Conservation (phyloP, 2,797 vertebrate species). For the Pelodytes ibericus region DNA sequence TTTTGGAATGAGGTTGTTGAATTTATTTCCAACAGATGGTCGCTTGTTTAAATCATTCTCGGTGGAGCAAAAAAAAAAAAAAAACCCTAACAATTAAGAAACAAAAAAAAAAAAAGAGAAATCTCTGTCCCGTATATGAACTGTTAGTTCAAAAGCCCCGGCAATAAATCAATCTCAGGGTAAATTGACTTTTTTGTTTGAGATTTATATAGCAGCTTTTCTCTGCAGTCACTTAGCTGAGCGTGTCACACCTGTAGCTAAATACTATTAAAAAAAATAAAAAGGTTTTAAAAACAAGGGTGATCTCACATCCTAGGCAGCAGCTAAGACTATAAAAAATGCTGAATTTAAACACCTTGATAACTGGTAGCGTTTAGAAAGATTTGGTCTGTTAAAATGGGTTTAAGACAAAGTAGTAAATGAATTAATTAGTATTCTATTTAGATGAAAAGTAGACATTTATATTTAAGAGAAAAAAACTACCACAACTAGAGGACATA, state of each 20-base stretch:
- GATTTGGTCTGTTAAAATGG: too few relatives aligned
- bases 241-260: not conserved
- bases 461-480: too few relatives aligned
- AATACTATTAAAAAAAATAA: not conserved
- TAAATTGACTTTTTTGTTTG: conserved; percentile 46
- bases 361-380: too few relatives aligned
- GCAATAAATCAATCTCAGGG: conserved; percentile 50
- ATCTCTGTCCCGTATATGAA: conserved; percentile 30
- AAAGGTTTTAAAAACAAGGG: not conserved
- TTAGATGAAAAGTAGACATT: too few relatives aligned
- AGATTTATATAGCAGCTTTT: conserved; percentile 34
- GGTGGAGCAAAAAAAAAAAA: not conserved
- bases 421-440: too few relatives aligned
- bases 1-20: not conserved
- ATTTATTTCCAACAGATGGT: conserved; percentile 17
- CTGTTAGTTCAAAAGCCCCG: conserved; percentile 28
- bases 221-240: not conserved
- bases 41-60: conserved; percentile 36
- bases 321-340: not conserved
- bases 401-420: too few relatives aligned
- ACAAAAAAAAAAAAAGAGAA: not conserved
- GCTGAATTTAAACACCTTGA: too few relatives aligned
- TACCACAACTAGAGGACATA: too few relatives aligned
- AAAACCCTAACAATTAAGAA: not conserved
- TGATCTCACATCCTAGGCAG: not conserved